These are phyloP conservation scores for Opisthocomus hoazin DNA, from an alignment of 2,113 vertebrate species.

Conservation along the genomic window DNA sequence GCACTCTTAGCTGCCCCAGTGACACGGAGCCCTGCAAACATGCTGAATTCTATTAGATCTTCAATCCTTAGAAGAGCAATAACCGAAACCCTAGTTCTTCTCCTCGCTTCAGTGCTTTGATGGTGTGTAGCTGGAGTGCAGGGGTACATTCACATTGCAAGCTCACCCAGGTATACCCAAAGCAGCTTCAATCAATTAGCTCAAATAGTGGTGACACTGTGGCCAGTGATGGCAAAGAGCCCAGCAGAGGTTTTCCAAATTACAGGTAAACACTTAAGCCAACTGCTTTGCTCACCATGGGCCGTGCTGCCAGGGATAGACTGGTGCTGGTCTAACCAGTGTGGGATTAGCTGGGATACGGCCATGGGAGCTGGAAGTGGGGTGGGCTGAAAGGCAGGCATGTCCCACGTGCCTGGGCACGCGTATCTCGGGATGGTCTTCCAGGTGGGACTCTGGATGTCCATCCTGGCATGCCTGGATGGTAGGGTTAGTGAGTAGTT, in stretches of 20 bases:
- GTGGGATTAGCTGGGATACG: background rate
- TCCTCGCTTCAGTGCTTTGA: background rate
- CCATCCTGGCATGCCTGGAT: background rate
- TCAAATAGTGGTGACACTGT: accelerated
- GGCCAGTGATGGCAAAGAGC: background rate
- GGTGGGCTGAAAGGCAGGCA: too few relatives aligned
- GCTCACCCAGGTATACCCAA: background rate
- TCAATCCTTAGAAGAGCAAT: background rate
- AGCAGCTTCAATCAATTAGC: background rate
- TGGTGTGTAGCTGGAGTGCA: background rate
- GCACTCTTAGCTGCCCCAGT: background rate
- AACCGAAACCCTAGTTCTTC: background rate
- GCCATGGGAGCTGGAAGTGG: background rate
- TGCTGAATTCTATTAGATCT: background rate
- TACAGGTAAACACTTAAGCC: background rate
- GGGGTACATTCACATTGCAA: background rate
- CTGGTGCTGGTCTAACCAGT: background rate
- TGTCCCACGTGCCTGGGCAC: too few relatives aligned
- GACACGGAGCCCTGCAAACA: background rate
- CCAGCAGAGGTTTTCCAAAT: background rate
- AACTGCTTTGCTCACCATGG: background rate
- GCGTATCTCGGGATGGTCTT: background rate
- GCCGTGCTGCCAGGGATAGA: background rate
- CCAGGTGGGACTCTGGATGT: background rate
- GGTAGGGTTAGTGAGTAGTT: background rate